Base-by-base conservation (phyloP, 2,113 vertebrate species). In the Passer montanus region DNA sequence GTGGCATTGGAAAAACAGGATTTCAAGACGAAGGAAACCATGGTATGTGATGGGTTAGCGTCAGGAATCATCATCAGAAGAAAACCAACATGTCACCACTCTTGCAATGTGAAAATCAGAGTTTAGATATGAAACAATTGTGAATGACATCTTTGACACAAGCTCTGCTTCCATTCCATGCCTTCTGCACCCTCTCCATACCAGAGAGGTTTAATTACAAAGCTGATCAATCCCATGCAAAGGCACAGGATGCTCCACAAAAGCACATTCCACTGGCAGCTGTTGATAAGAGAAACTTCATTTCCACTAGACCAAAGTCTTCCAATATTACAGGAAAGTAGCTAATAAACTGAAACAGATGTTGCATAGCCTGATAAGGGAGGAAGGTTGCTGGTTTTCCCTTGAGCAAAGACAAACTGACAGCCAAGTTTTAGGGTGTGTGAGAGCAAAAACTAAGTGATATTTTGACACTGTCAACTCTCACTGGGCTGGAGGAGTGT, bases 291-390 rank as follows among this genome's bases (percentile, higher is more conserved):
- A 86, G 68, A 87, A 95, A 70, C 53, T 73, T 91, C 16, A 69
- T 87, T 95, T 89, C 80, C 66, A 93, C 46, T 41, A 85, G 39
- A 76, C 58, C 84, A 73, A 85, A 91, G 53, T 50, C 78, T 95
- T 82, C 50, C 33, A 83, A 0, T 86, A 96, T 83, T 55, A 27
- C 52, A 85, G 86, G 43, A 93, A 92, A 93, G 69, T 21, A 96
- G 62, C 47, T 94, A 93, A 92, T 89, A 93, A 94, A 87, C 74
- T 73, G 83, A 94, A 97, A 93, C 77, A 95, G 86, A 94, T 94
- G 91, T 73, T 87, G 70, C 63, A 15, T 10, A 18, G 43, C 47
- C 75, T 93, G 82, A 74, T 83, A 87, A 73, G 39, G 43, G 50
- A 95, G 58, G 66, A 79, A 89, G 49, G 31, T 6, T 67, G 55